Base-by-base conservation (phyloP, 2,797 vertebrate genomes). In the Gambusia yucatana region DNA sequence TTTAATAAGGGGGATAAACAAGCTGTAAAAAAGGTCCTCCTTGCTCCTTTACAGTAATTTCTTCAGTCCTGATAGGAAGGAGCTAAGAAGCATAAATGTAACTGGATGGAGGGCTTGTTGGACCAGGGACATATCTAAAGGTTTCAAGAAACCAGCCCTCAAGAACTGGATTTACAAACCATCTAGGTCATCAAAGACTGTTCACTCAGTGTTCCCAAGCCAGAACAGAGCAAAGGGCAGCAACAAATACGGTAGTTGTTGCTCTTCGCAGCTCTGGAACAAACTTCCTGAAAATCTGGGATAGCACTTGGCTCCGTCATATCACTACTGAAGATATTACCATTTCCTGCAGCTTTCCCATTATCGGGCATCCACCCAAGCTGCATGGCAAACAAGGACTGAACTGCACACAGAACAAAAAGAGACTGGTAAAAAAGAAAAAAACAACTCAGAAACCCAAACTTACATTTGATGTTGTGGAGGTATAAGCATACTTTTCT, bases 1-100 rank as follows among this genome's bases (percentile, higher is more conserved):
- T 86, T 86, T 88, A 82, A 84, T 70, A 83, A 78, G 65, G 61
- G 59, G 6, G 6, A 73, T 73, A 86, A 79, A 87, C 16, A 82
- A 41, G 75, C 50, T 48, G 71, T 57, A 63, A 76, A 69, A 61
- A 61, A 57, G 6, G 17, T 36, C 13, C 33, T 16, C 6, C 13
- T 30, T 30, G 50, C 7, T 30, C 57, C 3, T 52, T 52, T 1
- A n/a, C 10, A 8, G 22, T 52, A 10, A 25, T 52, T 9, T 52
- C 50, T 52, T 52, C 50, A 52, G 50, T 52, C 1, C 50, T 25
- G 22, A 52, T 9, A 25, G 20, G 22, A 52, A 8, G 22, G 22
- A n/a, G 50, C 50, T 25, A 25, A n/a, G 22, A 52, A 52, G 22
- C 20, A 52, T 25, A 52, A 3, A 52, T n/a, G 2, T n/a, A 25